Percentiles rank a stretch among this genome's conserved stretches.
Evolutionary conservation across 2,797 vertebrate species (phyloP).

Genomic region (Helarctos malayanus): DNA sequence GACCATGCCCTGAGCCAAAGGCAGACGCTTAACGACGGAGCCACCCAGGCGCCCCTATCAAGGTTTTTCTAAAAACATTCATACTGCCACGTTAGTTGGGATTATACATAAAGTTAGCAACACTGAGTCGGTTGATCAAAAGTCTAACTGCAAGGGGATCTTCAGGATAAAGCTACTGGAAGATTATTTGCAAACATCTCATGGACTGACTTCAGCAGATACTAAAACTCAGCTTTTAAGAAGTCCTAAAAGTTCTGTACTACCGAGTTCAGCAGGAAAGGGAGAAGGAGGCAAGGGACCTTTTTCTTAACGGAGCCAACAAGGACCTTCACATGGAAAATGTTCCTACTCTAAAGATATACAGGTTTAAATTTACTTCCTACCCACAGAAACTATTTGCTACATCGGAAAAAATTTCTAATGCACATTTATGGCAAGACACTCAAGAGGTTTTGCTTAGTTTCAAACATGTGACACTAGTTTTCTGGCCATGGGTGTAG

Average conservation of each 20-base stretch:
- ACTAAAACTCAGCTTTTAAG: conserved; percentile 4
- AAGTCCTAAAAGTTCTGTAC: not conserved
- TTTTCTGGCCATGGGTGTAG: conserved; percentile 74
- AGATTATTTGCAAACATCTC: conserved; percentile 75
- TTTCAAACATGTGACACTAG: conserved; percentile 83
- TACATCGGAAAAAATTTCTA: conserved; percentile 87
- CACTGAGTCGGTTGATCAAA: not conserved
- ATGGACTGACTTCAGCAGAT: conserved; percentile 57
- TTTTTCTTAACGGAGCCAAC: conserved; percentile 52
- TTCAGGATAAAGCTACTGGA: conserved; percentile 70
- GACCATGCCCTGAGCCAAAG: no score
- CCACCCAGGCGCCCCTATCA: not conserved
- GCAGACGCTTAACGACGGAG: no score
- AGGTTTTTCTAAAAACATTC: conserved; percentile 51
- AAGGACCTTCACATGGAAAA: conserved; percentile 64
- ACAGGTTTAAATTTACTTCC: conserved; percentile 86
- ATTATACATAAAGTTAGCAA: conserved; percentile 57
- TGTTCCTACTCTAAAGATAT: conserved; percentile 76
- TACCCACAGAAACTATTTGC: conserved; percentile 84
- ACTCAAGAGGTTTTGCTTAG: conserved; percentile 82
- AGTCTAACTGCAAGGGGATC: conserved; percentile 64
- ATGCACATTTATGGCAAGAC: conserved; percentile 76
- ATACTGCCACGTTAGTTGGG: not conserved
- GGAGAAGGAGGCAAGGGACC: not conserved
- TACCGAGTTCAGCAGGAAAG: not conserved